Base-by-base conservation (phyloP, 2,888 invertebrate species). In the Volucella bombylans region DNA sequence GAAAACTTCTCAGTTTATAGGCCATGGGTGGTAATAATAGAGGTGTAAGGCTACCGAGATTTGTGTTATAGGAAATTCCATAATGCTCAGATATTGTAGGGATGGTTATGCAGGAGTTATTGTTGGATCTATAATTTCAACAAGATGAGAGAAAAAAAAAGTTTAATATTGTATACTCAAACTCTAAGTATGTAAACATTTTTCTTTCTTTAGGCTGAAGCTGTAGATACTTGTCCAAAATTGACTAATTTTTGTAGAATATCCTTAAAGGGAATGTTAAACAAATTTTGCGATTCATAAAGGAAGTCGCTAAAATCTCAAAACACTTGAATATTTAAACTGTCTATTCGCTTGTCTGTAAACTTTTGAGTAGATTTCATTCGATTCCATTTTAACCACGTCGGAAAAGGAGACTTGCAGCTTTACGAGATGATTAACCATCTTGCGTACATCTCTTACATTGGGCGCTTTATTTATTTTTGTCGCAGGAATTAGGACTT, bases 231-330 rank as follows among this genome's bases (percentile, higher is more conserved):
- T n/a, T n/a, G n/a, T n/a, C n/a, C 18, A 18, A 18, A 18, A 18
- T 2, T 23, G 64, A n/a, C 64, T 64, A 38, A 64, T 64, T 64
- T 64, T 64, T 38, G 49, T n/a, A 64, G 38, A 14, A 64, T 31
- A 31, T 64, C 43, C 41, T 41, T 59, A 59, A 59, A 59, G 0
- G 39, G 41, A 11, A 59, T 59, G 41, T 59, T 59, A 11, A 64
- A 64, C n/a, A 39, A 11, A 31, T 49, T 64, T 39, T 64, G 31
- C 10, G 64, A 64, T 38, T 47, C 64, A 64, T 39, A 49, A 31
- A 64, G 38, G 15, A 62, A 47, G 1, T 47, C 47, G 31, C 49
- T n/a, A n/a, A n/a, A n/a, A n/a, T n/a, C n/a, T 49, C 6, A 64
- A 38, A 64, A 38, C 49, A 23, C 64, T 49, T 49, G 49, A 12